phyloP scores from a whole-genome alignment of 1,140 invertebrate genomes.

The Drosophila teissieri region DNA sequence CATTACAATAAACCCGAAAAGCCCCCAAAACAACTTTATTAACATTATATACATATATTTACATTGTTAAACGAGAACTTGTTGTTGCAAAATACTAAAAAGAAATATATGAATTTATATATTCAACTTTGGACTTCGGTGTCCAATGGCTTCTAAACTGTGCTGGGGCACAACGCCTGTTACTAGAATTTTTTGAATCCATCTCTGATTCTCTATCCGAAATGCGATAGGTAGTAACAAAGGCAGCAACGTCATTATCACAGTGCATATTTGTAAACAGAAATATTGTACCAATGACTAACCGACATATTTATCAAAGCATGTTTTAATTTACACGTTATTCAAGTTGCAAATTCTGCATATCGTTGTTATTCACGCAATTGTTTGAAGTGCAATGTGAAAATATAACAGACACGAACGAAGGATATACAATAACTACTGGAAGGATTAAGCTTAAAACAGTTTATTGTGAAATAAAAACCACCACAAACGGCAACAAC shows the following conservation, averaged over 20 bases:
- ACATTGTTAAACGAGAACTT: conserved; percentile 27
- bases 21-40: conserved; percentile 37
- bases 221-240: neutral
- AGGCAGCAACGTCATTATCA: neutral
- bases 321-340: conserved; percentile 61
- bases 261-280: conserved; percentile 32
- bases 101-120: neutral
- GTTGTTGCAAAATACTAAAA: conserved; percentile 17
- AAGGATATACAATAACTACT: conserved; percentile 11
- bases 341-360: conserved; percentile 72
- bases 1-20: conserved; percentile 57
- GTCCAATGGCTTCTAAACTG: conserved; percentile 31
- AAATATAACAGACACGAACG: conserved; percentile 41
- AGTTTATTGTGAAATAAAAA: conserved; percentile 33
- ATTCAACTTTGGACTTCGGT: conserved; percentile 22
- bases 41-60: conserved; percentile 34
- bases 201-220: conserved; percentile 2
- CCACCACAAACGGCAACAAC: conserved; percentile 26
- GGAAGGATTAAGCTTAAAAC: conserved; percentile 34
- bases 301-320: conserved; percentile 51
- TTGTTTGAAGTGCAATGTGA: conserved; percentile 46
- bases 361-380: conserved; percentile 71
- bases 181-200: conserved; percentile 9
- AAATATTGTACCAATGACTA: conserved; percentile 19
- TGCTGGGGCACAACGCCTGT: conserved; percentile 39